Percentiles rank a stretch among this genome's conserved stretches.
phyloP scores from a whole-genome alignment of 2,888 invertebrate genomes.

The Athalia circularis region DNA sequence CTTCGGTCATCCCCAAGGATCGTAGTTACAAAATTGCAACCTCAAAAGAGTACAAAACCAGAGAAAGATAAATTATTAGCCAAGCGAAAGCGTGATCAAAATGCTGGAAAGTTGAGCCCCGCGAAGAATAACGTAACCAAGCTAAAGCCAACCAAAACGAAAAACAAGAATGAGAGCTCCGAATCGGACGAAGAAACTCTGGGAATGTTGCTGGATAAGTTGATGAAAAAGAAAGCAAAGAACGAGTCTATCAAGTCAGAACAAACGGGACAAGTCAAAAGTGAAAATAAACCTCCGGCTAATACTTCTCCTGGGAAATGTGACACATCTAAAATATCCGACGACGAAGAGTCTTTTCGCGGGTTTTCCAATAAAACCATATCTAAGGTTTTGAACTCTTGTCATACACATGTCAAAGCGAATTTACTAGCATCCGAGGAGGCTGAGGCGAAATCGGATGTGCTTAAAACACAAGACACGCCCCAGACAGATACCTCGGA shows the following conservation, averaged over 20 bases:
- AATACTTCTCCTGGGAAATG: conserved; percentile 46
- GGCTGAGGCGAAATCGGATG: conserved; percentile 51
- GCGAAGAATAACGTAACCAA: conserved; percentile 58
- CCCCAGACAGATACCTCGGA: conserved; percentile 44
- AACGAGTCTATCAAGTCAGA: conserved; percentile 47
- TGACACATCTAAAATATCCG: conserved; percentile 72
- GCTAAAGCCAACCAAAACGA: conserved; percentile 38
- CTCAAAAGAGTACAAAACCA: conserved; percentile 56
- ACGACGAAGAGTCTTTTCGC: conserved; percentile 75
- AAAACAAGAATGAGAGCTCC: conserved; percentile 63
- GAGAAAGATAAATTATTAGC: conserved; percentile 56
- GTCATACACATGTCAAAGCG: conserved; percentile 60
- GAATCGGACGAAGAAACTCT: conserved; percentile 83
- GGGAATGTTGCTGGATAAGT: conserved; percentile 76
- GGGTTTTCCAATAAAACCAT: conserved; percentile 71
- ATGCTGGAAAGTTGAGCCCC: conserved; percentile 42
- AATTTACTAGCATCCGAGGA: conserved; percentile 61
- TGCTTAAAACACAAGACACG: conserved; percentile 48
- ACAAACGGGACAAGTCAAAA: conserved; percentile 49
- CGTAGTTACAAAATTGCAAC: conserved; percentile 51
- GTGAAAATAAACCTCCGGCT: conserved; percentile 47
- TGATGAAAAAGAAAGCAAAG: conserved; percentile 58
- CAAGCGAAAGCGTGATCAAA: conserved; percentile 57
- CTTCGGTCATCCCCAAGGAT: conserved; percentile 64
- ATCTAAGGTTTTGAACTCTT: conserved; percentile 64